phyloP scores from a whole-genome alignment of 2,797 vertebrate species.

The Rhabdomys pumilio region DNA sequence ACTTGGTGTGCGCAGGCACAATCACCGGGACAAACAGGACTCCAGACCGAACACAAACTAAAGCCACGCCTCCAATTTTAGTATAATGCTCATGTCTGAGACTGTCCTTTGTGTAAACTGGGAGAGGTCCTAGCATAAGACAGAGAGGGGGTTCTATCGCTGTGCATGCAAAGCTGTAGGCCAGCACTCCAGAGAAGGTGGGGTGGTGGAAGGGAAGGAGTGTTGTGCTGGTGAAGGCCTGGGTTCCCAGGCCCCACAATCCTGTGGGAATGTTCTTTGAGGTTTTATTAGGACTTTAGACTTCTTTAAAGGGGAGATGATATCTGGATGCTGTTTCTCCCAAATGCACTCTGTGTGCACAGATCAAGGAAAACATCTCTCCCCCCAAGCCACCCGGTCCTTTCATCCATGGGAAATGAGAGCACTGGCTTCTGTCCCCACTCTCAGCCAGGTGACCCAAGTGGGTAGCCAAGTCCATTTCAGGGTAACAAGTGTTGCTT shows the following conservation, averaged over 20 bases:
- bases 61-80: not conserved
- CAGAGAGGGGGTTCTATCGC: not conserved
- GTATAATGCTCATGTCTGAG: not conserved
- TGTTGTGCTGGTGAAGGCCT: not conserved
- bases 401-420: not conserved
- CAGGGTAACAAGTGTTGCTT: not conserved
- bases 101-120: fast-evolving
- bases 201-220: no score
- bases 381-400: not conserved
- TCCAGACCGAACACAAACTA: not conserved
- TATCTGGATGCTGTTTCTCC: not conserved
- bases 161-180: not conserved
- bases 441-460: not conserved
- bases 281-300: not conserved
- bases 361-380: not conserved
- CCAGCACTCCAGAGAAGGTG: not conserved
- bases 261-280: not conserved
- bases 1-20: fast-evolving
- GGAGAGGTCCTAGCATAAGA: not conserved
- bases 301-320: not conserved
- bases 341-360: not conserved
- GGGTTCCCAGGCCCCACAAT: not conserved
- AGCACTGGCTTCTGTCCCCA: not conserved
- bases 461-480: fast-evolving
- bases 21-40: not conserved